phyloP scores from a whole-genome alignment of 2,797 vertebrate species.

The Bradypus variegatus region DNA sequence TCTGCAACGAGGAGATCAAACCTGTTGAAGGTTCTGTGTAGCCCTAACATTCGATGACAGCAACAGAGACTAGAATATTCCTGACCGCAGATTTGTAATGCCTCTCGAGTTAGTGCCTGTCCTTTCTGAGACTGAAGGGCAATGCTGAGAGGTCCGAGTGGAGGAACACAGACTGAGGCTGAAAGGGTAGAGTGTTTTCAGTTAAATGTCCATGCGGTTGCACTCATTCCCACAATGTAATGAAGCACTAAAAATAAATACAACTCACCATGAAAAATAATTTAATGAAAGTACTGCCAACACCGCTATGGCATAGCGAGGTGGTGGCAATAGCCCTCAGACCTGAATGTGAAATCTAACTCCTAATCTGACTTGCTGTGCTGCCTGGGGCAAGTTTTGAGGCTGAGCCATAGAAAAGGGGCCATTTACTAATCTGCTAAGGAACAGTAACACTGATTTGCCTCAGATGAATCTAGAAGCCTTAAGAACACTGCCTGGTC shows the following conservation, averaged over 20 bases:
- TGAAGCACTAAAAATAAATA: not conserved
- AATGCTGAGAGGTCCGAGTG: not conserved
- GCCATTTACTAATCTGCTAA: not conserved
- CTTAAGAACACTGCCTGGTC: accelerated
- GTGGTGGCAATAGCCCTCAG: not conserved
- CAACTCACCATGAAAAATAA: not conserved
- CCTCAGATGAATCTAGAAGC: not conserved
- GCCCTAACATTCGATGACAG: not conserved
- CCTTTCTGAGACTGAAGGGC: not conserved
- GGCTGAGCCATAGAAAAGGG: not conserved
- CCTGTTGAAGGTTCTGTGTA: not conserved
- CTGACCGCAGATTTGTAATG: not conserved
- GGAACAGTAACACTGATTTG: not conserved
- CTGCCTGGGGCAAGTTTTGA: not conserved
- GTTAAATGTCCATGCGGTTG: not conserved
- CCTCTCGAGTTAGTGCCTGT: not conserved
- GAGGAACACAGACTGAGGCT: not conserved
- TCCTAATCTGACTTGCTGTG: not conserved
- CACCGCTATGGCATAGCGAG: not conserved
- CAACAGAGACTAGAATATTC: not conserved
- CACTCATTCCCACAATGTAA: not conserved
- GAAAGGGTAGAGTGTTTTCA: not conserved
- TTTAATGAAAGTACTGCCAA: not conserved
- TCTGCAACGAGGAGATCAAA: not conserved
- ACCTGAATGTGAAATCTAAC: not conserved